Evolutionary conservation across 2,888 invertebrate species (phyloP), one percentile per base, ranked within the genome.

Genomic region (Cyclophora albipunctata): DNA sequence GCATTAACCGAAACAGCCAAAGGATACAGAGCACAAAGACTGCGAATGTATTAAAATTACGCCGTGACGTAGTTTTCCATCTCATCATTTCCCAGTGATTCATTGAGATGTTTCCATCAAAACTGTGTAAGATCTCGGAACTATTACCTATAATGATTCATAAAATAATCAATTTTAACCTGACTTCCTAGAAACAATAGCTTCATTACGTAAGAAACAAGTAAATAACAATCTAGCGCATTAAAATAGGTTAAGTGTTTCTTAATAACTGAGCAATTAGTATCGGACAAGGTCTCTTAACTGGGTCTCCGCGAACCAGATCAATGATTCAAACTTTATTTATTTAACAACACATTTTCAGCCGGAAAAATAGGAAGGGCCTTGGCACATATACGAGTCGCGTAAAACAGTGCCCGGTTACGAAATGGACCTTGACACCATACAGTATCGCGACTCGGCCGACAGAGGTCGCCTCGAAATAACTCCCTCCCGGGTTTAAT

Each of bases 381-480:
- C 86, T 83, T 86, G 85, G 75, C 86, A 84, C 71, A 69, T 77
- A 70, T 84, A 61, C 61, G 57, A 58, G 65, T 59, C 66, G 69
- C 66, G 71, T 69, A 69, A 67, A 69, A 58, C 68, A 5, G 4
- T 37, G 57, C 59, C 55, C 48, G 63, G 73, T 85, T 86, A 87
- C 81, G 78, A 80, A 77, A 85, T 66, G 42, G 73, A 73, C 87
- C 87, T 87, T 87, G 87, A 87, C 87, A 88, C 81, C 75, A 82
- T 79, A 84, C 71, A 75, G 82, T 86, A 88, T 86, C 86, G 80
- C 74, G 69, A 71, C 58, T 59, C 78, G 77, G 74, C 79, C 74
- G 78, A 73, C 71, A 83, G 81, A 84, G 84, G 86, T 75, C 84
- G 75, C 67, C 72, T 79, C 69, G 64, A 86, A 87, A 87, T 87